Percentiles rank a stretch among this genome's conserved stretches.
Conservation (phyloP, 2,888 invertebrate genomes). For the Plagodis pulveraria region DNA sequence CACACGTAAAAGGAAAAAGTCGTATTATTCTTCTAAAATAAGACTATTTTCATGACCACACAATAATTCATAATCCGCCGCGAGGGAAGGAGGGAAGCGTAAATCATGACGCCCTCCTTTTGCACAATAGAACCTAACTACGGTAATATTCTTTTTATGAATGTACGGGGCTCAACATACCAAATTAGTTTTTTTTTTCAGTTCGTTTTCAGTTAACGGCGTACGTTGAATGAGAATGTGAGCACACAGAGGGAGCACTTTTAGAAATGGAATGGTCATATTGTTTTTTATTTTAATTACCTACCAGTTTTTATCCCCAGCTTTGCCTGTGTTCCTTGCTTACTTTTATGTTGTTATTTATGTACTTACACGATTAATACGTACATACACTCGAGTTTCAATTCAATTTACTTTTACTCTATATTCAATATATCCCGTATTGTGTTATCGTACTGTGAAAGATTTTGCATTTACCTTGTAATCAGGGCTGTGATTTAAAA, state of each 20-base stretch:
- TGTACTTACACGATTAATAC: too few species aligned
- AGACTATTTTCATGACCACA: constrained; percentile 22
- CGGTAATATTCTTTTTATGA: constrained; percentile 24
- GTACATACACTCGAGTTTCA: too few species aligned
- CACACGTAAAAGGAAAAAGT: constrained; percentile 3
- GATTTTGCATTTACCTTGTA: too few species aligned
- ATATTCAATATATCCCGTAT: too few species aligned
- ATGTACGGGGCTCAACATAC: constrained; percentile 16
- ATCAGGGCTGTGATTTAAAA: too few species aligned
- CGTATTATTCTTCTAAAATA: constrained; percentile 18
- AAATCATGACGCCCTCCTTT: constrained; percentile 22
- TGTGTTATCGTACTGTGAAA: too few species aligned
- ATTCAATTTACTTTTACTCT: too few species aligned
- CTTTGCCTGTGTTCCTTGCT: too few species aligned
- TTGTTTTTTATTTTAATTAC: too few species aligned
- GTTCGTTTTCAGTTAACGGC: constrained; percentile 1
- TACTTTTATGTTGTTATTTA: too few species aligned
- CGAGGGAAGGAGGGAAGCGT: constrained; percentile 12
- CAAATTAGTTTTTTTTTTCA: constrained; percentile 10
- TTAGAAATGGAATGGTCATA: not conserved
- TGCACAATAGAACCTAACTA: constrained; percentile 21
- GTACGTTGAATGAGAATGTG: not conserved
- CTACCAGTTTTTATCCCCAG: too few species aligned
- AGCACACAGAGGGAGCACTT: not conserved
- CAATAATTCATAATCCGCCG: constrained; percentile 25